These are phyloP conservation scores for Sympetrum striolatum DNA, from an alignment of 2,888 invertebrate species.

Conservation along the genomic window DNA sequence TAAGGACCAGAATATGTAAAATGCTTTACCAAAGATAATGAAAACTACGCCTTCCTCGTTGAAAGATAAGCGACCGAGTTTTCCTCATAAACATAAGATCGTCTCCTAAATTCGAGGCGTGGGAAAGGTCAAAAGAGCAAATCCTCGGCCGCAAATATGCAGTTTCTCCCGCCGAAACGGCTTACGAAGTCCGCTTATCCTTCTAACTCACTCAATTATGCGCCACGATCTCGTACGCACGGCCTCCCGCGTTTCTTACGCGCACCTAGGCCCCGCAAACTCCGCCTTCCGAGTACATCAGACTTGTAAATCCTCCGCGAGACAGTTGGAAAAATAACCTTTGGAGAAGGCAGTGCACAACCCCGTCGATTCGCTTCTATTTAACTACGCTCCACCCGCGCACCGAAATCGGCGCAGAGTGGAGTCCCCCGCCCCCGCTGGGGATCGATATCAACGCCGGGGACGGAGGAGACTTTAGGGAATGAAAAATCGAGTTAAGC, in stretches of 20 bases:
- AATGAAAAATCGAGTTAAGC: conserved; percentile 44
- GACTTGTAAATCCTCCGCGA: not conserved
- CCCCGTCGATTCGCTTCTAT: not conserved
- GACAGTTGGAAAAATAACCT: not conserved
- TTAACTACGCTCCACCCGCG: not conserved
- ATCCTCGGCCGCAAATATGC: too few species aligned
- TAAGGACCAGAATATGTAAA: too few species aligned
- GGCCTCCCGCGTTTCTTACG: not conserved
- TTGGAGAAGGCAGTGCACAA: not conserved
- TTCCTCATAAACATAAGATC: too few species aligned
- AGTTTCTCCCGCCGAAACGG: too few species aligned
- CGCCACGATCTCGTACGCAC: not conserved
- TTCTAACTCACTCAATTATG: not conserved
- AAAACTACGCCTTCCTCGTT: too few species aligned
- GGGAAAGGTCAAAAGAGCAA: too few species aligned
- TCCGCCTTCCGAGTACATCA: not conserved
- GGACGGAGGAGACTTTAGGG: conserved; percentile 30
- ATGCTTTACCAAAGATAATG: too few species aligned
- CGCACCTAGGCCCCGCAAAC: not conserved
- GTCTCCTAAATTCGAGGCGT: too few species aligned
- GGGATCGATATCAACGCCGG: conserved; percentile 27
- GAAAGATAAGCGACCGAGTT: too few species aligned
- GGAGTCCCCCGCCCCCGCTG: not conserved
- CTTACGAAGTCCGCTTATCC: not conserved
- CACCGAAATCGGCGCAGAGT: conserved; percentile 11